Evolutionary conservation across 2,797 vertebrate species (phyloP), one percentile per base, ranked within the genome.

Genomic region (Momotus momota): DNA sequence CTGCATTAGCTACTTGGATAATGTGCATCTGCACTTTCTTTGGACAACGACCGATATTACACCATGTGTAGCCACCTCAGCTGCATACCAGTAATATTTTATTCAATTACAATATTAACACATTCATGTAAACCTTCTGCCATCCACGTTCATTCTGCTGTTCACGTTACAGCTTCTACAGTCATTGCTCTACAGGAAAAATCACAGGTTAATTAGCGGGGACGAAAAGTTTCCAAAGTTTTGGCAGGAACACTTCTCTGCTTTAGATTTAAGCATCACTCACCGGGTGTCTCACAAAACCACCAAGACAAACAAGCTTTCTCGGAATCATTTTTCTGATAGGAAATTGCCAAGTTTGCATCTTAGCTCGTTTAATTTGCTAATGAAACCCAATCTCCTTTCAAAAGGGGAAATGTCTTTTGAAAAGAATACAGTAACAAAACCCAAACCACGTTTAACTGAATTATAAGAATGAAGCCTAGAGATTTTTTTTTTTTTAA

Each of bases 331-430:
- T 61, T 88, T 81, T 69, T 86, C 88, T 93, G 86, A 86, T 16
- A 86, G 57, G 31, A 84, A 95, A 74, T 40, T 43, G 85, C 82
- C 65, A 94, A 71, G 77, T 83, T 87, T 81, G 82, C 87, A 71
- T 57, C 69, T 89, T 20, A 60, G 84, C 75, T 87, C 65, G 19
- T 80, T 94, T 94, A 45, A 94, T 88, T 88, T 94, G 85, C 82
- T 95, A 90, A 79, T 88, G 72, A 96, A 96, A 88, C 33, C n/a
- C 21, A 35, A 43, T 51, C 80, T 64, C 65, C 66, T 67, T 38
- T 78, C 81, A 60, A 79, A 88, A 88, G 60, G 70, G 46, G 48
- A 77, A 93, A 75, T 15, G n/a, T 5, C 52, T 61, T 65, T 65
- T 46, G 8, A 31, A 84, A 84, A 92, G 41, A 54, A 64, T 55